phyloP scores from a whole-genome alignment of 1,140 invertebrate species.

The Centruroides vittatus region DNA sequence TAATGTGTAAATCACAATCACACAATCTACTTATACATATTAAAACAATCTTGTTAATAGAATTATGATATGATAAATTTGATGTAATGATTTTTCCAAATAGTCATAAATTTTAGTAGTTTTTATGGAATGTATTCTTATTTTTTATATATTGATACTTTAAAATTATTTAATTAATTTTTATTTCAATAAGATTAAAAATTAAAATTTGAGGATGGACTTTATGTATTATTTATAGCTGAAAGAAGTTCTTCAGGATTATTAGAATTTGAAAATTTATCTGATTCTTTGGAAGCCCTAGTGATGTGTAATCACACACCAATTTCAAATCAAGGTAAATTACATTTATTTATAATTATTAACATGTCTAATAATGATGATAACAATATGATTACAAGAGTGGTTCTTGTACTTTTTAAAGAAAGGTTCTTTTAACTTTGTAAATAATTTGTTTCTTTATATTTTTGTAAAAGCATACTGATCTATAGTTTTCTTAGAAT shows the following conservation, averaged over 20 bases:
- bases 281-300: slow-evolving; percentile 80
- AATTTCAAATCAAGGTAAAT: slow-evolving; percentile 61
- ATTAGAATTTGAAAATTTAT: slow-evolving; percentile 80
- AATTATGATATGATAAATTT: too few relatives aligned
- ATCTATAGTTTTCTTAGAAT: too few relatives aligned
- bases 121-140: background rate
- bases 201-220: too few relatives aligned
- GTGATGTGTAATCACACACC: slow-evolving; percentile 91
- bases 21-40: too few relatives aligned
- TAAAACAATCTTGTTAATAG: too few relatives aligned
- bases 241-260: slow-evolving; percentile 73
- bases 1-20: too few relatives aligned
- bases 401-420: background rate
- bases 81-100: too few relatives aligned
- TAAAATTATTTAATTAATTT: too few relatives aligned
- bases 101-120: background rate
- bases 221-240: slow-evolving; percentile 19
- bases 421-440: background rate
- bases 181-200: too few relatives aligned
- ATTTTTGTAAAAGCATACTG: too few relatives aligned
- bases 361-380: too few relatives aligned
- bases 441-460: background rate
- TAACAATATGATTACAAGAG: too few relatives aligned
- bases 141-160: background rate
- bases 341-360: background rate